A percentile compares a stretch with the other conserved stretches of the same genome.
Conservation (phyloP, 2,888 invertebrate genomes). For the Lasioglossum oenotherae region DNA sequence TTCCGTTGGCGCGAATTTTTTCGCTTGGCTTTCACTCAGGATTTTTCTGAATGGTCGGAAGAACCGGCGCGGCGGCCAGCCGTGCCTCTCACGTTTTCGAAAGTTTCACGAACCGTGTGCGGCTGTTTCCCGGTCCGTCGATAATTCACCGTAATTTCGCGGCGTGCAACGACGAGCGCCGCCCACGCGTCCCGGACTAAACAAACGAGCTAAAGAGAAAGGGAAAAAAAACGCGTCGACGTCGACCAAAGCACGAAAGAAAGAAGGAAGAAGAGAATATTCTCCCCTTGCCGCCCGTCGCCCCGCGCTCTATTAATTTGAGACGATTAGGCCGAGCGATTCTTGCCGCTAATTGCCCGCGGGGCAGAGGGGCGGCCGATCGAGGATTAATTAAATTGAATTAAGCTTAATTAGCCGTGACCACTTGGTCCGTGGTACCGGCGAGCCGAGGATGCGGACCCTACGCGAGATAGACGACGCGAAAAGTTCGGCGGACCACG, state of each 20-base stretch:
- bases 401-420: constrained; percentile 79
- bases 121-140: constrained; percentile 60
- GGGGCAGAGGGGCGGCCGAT: constrained; percentile 39
- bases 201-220: constrained; percentile 5
- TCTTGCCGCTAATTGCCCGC: constrained; percentile 64
- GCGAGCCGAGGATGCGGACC: constrained; percentile 9
- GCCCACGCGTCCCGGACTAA: constrained; percentile 60
- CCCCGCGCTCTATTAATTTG: constrained; percentile 65
- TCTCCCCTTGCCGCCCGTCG: constrained; percentile 15
- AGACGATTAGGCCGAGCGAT: constrained; percentile 68
- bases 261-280: constrained; percentile 2
- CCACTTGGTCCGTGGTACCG: constrained; percentile 31
- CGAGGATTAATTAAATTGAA: constrained; percentile 78
- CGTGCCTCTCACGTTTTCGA: constrained; percentile 71
- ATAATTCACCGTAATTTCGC: constrained; percentile 73
- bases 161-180: constrained; percentile 53
- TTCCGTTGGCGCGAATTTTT: constrained; percentile 47
- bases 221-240: not conserved
- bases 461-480: constrained; percentile 27
- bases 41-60: constrained; percentile 66
- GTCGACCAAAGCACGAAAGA: constrained; percentile 9
- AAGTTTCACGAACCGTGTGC: constrained; percentile 61
- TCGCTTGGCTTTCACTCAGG: constrained; percentile 65
- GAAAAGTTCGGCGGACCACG: constrained; percentile 21
- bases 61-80: constrained; percentile 26